phyloP scores from a whole-genome alignment of 2,797 vertebrate species.

The Mus spretus region DNA sequence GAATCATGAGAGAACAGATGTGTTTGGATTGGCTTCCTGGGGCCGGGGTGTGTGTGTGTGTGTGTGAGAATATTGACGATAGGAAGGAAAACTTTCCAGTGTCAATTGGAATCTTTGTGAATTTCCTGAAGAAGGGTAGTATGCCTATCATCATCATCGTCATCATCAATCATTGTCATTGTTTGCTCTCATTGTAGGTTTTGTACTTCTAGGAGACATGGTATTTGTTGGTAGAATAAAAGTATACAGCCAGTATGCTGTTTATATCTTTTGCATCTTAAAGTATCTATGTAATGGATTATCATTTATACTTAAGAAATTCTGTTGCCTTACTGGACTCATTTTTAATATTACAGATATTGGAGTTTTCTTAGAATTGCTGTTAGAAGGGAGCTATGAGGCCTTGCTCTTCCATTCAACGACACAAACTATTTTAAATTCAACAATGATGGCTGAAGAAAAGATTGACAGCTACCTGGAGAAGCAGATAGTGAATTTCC shows the following conservation, averaged over 20 bases:
- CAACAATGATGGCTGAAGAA: constrained; percentile 87
- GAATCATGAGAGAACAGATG: background rate
- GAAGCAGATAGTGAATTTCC: constrained; percentile 91
- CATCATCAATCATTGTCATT: too few species aligned
- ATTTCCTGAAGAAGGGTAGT: constrained; percentile 7
- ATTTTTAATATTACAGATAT: constrained; percentile 88
- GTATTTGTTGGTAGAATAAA: background rate
- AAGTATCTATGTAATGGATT: constrained; percentile 1
- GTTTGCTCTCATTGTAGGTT: background rate
- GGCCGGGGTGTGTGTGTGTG: background rate
- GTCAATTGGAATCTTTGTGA: constrained; percentile 6
- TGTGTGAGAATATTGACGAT: background rate
- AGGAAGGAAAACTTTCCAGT: background rate
- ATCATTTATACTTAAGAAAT: constrained; percentile 21
- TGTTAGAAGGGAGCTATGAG: constrained; percentile 93
- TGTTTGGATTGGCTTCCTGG: background rate
- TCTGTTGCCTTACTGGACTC: constrained; percentile 37
- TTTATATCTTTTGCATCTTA: background rate
- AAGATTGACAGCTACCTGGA: constrained; percentile 92
- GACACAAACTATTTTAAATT: constrained; percentile 90
- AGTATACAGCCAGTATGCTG: constrained; percentile 16
- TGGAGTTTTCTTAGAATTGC: constrained; percentile 89
- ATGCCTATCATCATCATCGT: background rate
- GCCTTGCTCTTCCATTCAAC: constrained; percentile 90
- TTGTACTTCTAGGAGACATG: background rate